Evolutionary conservation across 2,888 invertebrate species (phyloP).

Genomic region (Drosophila neonasuta): DNA sequence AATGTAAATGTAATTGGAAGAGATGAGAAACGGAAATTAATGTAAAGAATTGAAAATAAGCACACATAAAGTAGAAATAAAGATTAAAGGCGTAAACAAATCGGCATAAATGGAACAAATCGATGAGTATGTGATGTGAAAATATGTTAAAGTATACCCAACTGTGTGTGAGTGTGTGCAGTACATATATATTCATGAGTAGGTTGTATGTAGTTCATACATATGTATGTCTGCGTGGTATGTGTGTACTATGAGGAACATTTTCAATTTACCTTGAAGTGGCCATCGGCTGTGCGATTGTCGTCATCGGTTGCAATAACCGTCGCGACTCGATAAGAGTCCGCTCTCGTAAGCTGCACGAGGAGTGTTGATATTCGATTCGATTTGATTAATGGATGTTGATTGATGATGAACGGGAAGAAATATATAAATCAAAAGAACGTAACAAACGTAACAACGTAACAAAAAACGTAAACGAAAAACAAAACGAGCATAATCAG

Average conservation of each 20-base stretch:
- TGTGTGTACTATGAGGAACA: conserved; percentile 21
- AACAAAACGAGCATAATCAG: conserved; percentile 43
- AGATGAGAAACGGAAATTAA: conserved; percentile 32
- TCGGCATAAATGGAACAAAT: conserved; percentile 35
- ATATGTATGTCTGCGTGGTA: conserved; percentile 17
- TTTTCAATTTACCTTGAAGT: conserved; percentile 88
- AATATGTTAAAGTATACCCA: background rate
- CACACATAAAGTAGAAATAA: conserved; percentile 30
- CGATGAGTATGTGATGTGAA: conserved; percentile 23
- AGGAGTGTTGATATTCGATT: conserved; percentile 45
- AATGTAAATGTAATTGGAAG: conserved; percentile 28
- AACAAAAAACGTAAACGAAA: conserved; percentile 27
- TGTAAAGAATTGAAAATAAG: conserved; percentile 30
- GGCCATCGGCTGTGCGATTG: conserved; percentile 97
- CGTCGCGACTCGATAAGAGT: conserved; percentile 98
- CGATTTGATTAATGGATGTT: conserved; percentile 48
- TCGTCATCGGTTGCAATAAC: conserved; percentile 95
- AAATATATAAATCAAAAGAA: conserved; percentile 66
- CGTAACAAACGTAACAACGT: conserved; percentile 49
- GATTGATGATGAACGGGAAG: conserved; percentile 59
- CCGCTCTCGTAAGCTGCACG: conserved; percentile 92
- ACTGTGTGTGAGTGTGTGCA: background rate
- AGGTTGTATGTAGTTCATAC: background rate
- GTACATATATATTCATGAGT: conserved; percentile 10
- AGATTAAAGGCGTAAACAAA: conserved; percentile 41